These are phyloP conservation scores for Papilio polyxenes DNA, from an alignment of 1,140 invertebrate genomes.

Conservation along the genomic window DNA sequence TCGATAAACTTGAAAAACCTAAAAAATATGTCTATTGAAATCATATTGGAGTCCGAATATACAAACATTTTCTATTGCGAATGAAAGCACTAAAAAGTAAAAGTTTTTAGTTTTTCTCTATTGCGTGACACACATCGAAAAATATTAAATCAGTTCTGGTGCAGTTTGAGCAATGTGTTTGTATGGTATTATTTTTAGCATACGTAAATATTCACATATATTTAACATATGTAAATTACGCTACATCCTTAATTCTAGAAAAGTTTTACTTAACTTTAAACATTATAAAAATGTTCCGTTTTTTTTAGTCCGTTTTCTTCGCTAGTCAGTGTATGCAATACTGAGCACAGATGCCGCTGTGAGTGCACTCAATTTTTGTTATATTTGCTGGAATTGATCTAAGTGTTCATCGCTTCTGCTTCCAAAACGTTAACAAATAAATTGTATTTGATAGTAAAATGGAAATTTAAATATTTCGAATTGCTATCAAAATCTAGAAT, in stretches of 20 bases:
- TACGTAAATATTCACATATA: background rate
- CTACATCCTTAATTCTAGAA: background rate
- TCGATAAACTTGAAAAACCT: background rate
- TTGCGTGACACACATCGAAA: background rate
- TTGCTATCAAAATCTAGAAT: no score
- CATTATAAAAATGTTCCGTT: background rate
- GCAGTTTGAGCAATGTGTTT: background rate
- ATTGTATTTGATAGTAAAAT: background rate
- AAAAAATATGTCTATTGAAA: background rate
- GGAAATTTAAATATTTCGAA: background rate
- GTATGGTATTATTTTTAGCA: background rate
- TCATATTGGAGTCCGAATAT: background rate
- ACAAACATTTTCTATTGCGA: background rate
- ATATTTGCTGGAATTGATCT: background rate
- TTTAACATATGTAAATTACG: background rate
- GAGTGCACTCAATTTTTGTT: constrained; percentile 6
- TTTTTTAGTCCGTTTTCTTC: background rate
- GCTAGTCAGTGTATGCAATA: background rate
- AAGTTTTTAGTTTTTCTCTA: background rate
- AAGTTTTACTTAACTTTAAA: background rate
- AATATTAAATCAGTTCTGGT: background rate
- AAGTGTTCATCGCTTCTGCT: background rate
- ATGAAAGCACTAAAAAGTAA: constrained; percentile 4
- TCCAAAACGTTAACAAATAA: background rate
- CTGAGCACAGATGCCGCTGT: background rate